Evolutionary conservation across 2,888 invertebrate genomes (phyloP).

Genomic region (Limenitis camilla): DNA sequence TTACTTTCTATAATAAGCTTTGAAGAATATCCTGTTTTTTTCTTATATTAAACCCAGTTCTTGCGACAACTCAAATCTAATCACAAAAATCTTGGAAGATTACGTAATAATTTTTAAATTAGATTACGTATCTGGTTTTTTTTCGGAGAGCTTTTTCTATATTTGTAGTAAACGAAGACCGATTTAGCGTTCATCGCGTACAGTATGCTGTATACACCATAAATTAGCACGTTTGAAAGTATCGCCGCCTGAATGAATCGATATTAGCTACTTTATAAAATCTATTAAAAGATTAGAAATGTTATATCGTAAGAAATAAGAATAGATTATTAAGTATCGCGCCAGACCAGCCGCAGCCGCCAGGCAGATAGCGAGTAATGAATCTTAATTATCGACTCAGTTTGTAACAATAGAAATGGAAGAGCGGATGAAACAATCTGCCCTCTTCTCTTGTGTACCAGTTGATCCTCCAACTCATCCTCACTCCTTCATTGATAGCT

Average conservation of each 20-base stretch:
- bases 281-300: conserved; percentile 5
- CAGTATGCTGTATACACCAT: neutral
- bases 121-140: too few relatives aligned
- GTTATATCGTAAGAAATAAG: conserved; percentile 1
- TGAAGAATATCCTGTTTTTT: too few relatives aligned
- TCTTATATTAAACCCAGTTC: too few relatives aligned
- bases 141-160: too few relatives aligned
- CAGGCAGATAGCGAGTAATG: conserved; percentile 9
- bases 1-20: neutral
- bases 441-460: too few relatives aligned
- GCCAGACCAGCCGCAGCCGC: conserved; percentile 4
- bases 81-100: too few relatives aligned
- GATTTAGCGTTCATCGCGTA: too few relatives aligned
- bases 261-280: neutral
- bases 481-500: too few relatives aligned
- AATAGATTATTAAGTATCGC: conserved; percentile 12
- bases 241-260: neutral
- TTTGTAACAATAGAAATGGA: conserved; percentile 17
- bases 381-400: conserved; percentile 14
- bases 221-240: neutral
- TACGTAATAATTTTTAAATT: too few relatives aligned
- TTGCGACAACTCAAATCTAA: neutral
- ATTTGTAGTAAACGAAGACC: too few relatives aligned
- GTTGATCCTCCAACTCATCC: too few relatives aligned
- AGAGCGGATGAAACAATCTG: neutral